A percentile compares a stretch with the other conserved stretches of the same genome.
Evolutionary conservation across 2,113 vertebrate species (phyloP).

Genomic region (Tichodroma muraria): DNA sequence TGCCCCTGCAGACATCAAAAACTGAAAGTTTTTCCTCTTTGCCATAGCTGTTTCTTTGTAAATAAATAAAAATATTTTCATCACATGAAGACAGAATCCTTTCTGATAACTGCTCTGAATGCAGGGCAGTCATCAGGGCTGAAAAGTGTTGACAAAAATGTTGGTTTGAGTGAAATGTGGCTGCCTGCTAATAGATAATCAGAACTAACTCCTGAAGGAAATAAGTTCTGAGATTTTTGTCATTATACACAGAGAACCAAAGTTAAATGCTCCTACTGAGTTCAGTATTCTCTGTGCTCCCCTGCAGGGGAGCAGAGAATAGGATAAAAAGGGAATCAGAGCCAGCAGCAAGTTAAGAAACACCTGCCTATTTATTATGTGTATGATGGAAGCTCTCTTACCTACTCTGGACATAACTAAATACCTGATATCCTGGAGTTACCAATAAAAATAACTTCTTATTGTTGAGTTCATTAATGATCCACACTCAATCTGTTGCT

Average conservation of each 20-base stretch:
- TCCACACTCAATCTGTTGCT: not conserved
- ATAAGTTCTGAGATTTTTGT: not conserved
- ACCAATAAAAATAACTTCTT: not conserved
- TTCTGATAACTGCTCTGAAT: not conserved
- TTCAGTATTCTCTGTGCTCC: not conserved
- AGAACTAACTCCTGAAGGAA: not conserved
- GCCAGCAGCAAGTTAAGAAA: not conserved
- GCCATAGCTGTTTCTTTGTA: not conserved
- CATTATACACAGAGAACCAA: not conserved
- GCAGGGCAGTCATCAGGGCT: not conserved
- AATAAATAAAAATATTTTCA: not conserved
- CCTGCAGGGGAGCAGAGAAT: not conserved
- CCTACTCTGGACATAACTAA: not conserved
- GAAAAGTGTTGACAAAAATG: not conserved
- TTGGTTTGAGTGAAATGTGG: not conserved
- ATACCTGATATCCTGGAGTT: not conserved
- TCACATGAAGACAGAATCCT: not conserved
- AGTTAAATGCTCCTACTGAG: not conserved
- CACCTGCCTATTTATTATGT: not conserved
- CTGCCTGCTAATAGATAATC: not conserved
- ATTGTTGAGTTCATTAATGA: not conserved
- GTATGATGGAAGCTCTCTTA: not conserved
- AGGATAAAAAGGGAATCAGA: not conserved
- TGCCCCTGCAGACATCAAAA: not conserved
- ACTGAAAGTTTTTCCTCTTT: not conserved